Evolutionary conservation across 2,113 vertebrate genomes (phyloP).

Genomic region (Gracilinanus agilis): DNA sequence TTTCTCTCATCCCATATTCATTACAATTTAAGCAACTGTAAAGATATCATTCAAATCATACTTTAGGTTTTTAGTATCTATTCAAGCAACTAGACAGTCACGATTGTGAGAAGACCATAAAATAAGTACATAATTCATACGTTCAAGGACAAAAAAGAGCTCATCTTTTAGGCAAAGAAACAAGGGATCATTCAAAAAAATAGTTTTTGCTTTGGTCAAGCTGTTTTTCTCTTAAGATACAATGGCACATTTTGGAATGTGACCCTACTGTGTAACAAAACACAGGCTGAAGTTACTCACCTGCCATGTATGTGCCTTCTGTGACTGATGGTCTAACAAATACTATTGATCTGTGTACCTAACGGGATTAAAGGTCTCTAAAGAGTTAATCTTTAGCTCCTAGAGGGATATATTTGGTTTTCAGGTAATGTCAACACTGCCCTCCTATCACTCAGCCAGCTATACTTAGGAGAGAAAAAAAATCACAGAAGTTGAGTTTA

Average conservation of each 20-base stretch:
- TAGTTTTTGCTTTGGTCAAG: conserved; percentile 40
- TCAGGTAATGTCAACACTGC: conserved; percentile 24
- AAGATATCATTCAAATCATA: conserved; percentile 27
- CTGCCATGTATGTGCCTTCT: background rate
- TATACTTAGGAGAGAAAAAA: background rate
- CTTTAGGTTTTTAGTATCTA: conserved; percentile 48
- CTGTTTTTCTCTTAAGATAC: conserved; percentile 31
- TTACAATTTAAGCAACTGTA: conserved; percentile 48
- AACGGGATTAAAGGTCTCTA: conserved; percentile 16
- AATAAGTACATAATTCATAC: conserved; percentile 36
- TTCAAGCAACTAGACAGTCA: conserved; percentile 20
- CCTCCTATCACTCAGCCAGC: background rate
- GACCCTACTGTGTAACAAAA: conserved; percentile 22
- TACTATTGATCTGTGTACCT: conserved; percentile 16
- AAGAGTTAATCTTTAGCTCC: background rate
- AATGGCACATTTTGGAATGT: conserved; percentile 28
- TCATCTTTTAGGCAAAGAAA: conserved; percentile 41
- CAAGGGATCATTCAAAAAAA: background rate
- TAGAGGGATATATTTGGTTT: background rate
- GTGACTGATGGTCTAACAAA: conserved; percentile 26
- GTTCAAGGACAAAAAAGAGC: conserved; percentile 10
- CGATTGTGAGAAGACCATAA: conserved; percentile 53
- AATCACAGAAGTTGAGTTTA: background rate
- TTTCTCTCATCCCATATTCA: conserved; percentile 51
- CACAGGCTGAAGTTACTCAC: background rate